These are phyloP conservation scores for Leucophora obtusa DNA, from an alignment of 2,888 invertebrate species.

Conservation along the genomic window DNA sequence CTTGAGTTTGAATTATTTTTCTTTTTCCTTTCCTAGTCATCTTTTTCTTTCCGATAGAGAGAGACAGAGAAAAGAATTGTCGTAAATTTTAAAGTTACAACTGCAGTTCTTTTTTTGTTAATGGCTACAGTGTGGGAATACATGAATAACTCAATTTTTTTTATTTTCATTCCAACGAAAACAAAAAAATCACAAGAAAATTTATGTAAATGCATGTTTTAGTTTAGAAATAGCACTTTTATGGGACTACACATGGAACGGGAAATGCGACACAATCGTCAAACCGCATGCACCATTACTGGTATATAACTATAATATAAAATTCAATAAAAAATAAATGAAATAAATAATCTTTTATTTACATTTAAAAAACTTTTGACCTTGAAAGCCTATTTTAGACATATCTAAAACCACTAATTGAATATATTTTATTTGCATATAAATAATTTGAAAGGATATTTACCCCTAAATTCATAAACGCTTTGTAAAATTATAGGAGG, in stretches of 20 bases:
- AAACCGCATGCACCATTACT: too few relatives aligned
- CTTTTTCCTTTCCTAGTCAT: conserved; percentile 34
- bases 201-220: conserved; percentile 51
- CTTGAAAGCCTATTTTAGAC: too few relatives aligned
- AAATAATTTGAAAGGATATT: too few relatives aligned
- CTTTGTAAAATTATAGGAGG: too few relatives aligned
- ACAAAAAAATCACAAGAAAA: conserved; percentile 6
- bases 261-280: too few relatives aligned
- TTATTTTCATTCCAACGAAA: neutral
- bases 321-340: too few relatives aligned
- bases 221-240: conserved; percentile 26
- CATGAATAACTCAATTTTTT: conserved; percentile 22
- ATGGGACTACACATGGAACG: neutral
- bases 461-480: too few relatives aligned
- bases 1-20: conserved; percentile 48
- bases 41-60: conserved; percentile 1
- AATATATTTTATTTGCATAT: too few relatives aligned
- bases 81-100: conserved; percentile 50
- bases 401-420: too few relatives aligned
- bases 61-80: conserved; percentile 5
- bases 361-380: too few relatives aligned
- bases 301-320: too few relatives aligned
- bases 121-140: conserved; percentile 40
- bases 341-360: too few relatives aligned
- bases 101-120: conserved; percentile 24